Evolutionary conservation across 2,888 invertebrate species (phyloP).

Genomic region (Augochlorella aurata): DNA sequence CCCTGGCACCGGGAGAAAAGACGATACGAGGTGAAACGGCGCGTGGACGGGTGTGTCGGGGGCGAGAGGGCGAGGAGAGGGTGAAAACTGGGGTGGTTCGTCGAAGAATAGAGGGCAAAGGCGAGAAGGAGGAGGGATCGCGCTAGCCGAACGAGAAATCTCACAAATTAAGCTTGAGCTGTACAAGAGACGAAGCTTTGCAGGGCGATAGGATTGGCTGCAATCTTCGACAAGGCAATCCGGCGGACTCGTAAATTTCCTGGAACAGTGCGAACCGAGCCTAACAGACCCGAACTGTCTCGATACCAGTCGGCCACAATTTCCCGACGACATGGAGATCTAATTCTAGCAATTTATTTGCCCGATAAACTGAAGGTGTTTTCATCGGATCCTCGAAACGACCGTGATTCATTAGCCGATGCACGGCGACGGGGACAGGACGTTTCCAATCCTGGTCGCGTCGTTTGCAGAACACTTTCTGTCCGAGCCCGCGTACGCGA

Average conservation of each 20-base stretch:
- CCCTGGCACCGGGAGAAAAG: constrained; percentile 37
- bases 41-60: constrained; percentile 21
- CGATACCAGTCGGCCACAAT: constrained; percentile 62
- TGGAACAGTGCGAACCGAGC: constrained; percentile 59
- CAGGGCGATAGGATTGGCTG: constrained; percentile 73
- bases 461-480: constrained; percentile 38
- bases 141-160: constrained; percentile 64
- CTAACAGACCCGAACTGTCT: constrained; percentile 61
- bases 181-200: constrained; percentile 69
- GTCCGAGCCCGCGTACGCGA: not conserved
- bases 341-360: constrained; percentile 62
- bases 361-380: constrained; percentile 58
- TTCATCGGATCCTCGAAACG: constrained; percentile 41
- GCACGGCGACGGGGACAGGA: not conserved
- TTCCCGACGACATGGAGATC: constrained; percentile 58
- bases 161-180: constrained; percentile 78
- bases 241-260: constrained; percentile 75
- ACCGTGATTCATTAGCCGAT: constrained; percentile 46
- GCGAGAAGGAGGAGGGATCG: constrained; percentile 19
- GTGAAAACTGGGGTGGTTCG: not conserved
- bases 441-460: constrained; percentile 30
- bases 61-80: constrained; percentile 18
- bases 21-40: constrained; percentile 42
- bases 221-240: constrained; percentile 78
- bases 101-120: constrained; percentile 29